Base-by-base conservation (phyloP, 1,140 invertebrate genomes). In the Protaetia brevitarsis region DNA sequence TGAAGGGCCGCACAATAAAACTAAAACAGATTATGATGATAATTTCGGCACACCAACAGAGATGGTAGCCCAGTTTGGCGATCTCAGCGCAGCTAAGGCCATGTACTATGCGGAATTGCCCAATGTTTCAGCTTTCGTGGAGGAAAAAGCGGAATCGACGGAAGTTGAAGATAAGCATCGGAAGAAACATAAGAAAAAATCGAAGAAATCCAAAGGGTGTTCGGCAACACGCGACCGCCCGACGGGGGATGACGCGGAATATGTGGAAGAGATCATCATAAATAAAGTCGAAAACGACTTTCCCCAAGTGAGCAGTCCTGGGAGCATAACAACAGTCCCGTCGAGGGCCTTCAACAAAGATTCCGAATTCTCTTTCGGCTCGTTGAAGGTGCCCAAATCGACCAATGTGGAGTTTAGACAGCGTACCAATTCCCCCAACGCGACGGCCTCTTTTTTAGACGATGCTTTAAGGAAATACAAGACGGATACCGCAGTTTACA, bases 81-180 rank as follows among this genome's bases (percentile, higher is more conserved):
- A 62, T 23, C 23, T 62, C 4, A 19, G 10, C 29, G 21, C 11
- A 0, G 60, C 60, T 1, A 62, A 36, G 8, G 36, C 8, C 19
- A 62, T 62, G 60, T 62, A 62, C 16, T 62, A 16, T 34, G 60
- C 19, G 3, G 31, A 62, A n/a, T 36, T 62, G 11, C 60, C 60
- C 11, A 62, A 62, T 7, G 36, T 7, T 16, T 36, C 60, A 0
- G 2, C 13, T 2, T 59, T 5, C 7, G 13, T n/a, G 4, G 26
- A 10, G 2, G 16, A 29, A 27, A 31, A 59, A 1, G 1, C 1
- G 3, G 29, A 59, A 31, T 3, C 23, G 10, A 28, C 16, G 7
- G 10, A 5, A 3, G 4, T 6, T 5, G n/a, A 56, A 19, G 13
- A 56, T 3, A 36, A n/a, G 7, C 27, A 6, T 3, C 10, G 36